Conservation (phyloP, 2,888 invertebrate species). For the Heteromurus nitidus region DNA sequence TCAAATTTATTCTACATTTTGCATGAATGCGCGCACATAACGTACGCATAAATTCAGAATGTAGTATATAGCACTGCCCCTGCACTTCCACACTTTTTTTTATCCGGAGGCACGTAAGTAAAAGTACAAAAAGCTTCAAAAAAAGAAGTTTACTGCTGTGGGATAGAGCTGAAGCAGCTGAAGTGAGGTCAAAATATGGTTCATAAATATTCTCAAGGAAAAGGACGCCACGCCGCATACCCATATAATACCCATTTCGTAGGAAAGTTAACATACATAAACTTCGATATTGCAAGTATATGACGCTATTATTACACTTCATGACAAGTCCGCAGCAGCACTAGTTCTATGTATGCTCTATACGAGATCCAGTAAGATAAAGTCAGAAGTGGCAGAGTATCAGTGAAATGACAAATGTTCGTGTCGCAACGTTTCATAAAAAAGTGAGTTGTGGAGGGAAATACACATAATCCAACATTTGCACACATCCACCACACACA, state of each 20-base stretch:
- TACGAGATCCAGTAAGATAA: too few relatives aligned
- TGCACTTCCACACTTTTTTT: not conserved
- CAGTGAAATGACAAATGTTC: conserved; percentile 40
- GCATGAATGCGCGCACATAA: conserved; percentile 7
- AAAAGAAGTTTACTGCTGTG: not conserved
- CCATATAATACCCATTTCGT: too few relatives aligned
- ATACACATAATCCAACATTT: not conserved
- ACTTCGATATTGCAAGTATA: not conserved
- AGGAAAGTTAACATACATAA: conserved; percentile 8
- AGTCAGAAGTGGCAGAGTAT: not conserved
- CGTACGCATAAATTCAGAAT: too few relatives aligned
- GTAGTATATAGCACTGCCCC: too few relatives aligned
- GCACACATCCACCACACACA: too few relatives aligned
- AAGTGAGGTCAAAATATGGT: conserved; percentile 5
- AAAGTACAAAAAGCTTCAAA: not conserved
- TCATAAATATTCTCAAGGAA: conserved; percentile 1
- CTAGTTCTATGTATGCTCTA: not conserved
- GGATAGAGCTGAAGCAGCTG: not conserved
- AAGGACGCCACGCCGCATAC: not conserved
- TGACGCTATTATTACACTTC: too few relatives aligned
- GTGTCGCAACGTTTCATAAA: conserved; percentile 30
- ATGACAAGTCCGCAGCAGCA: not conserved
- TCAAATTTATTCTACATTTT: conserved; percentile 44
- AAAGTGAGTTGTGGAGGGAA: conserved; percentile 10
- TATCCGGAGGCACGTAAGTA: not conserved